Evolutionary conservation across 2,113 vertebrate genomes (phyloP), one percentile per base, ranked within the genome.

Genomic region (Catharus minimus): DNA sequence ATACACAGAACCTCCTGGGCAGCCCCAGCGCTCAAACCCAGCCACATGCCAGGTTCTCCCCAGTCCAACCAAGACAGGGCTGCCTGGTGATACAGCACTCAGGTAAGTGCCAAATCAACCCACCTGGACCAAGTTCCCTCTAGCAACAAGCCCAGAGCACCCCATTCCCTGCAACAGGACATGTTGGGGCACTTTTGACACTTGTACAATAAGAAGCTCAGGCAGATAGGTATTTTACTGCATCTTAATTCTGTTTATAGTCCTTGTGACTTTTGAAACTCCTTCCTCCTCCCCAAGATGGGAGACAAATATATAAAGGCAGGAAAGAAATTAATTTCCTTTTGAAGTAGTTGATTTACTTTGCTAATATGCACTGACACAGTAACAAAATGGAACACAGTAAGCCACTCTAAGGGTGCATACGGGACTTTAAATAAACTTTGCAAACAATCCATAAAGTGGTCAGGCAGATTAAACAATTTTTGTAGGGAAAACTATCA

Each of bases 301-400:
- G 64, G 46, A 94, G 52, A 44, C 46, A 88, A 91, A 77, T 52
- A 88, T 38, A 46, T 80, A 66, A 83, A 88, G 60, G 56, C 86
- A 94, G 76, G 94, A 93, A 96, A 47, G 36, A 95, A 93, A 95
- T 74, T 27, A 26, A 90, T 64, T 90, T 88, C 91, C 80, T 74
- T 92, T 83, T 74, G 86, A 92, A 96, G 80, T 0, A 58, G 47
- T 43, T 73, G 82, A 83, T 69, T 76, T 62, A 65, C 33, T 85
- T 66, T 67, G 73, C 57, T 68, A 83, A 18, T 55, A 43, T 15
- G 60, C 30, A 52, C 68, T 60, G 72, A 81, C 39, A 85, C 50
- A 56, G 56, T n/a, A 30, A 76, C 22, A 52, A 46, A 39, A 33
- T 36, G 10, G 22, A 76, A 46, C 6, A 85, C 62, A 91, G 44